Evolutionary conservation across 2,797 vertebrate genomes (phyloP), one percentile per base, ranked within the genome.

Genomic region (Parauchenoglanis ngamensis): DNA sequence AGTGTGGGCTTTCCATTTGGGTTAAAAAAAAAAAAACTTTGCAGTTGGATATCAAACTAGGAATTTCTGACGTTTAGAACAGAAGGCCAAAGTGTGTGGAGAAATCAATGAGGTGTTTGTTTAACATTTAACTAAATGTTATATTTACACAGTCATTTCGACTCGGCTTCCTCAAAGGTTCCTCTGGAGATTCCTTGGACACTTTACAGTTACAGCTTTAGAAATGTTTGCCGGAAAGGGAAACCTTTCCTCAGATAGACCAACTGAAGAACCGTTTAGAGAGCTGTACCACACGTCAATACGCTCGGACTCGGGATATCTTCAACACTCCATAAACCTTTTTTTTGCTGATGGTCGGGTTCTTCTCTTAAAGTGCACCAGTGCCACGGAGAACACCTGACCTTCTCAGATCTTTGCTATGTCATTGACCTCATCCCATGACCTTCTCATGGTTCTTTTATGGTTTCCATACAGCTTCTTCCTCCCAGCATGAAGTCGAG

Each of bases 391-490:
- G 57, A 63, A 7, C 35, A 83, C 28, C 46, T 54, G 72, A 49
- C 61, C 46, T 65, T 54, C 31, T 83, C 65, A 40, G 8, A 35
- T 72, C 25, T 73, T 46, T 49, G 25, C 21, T 65, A 25, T 61
- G 56, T 44, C 57, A 46, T 11, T 61, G 40, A 63, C 4, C 12
- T 63, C 78, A 63, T 63, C 35, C 57, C 6, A 54, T 83, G 81
- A 83, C 73, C 31, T 82, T 86, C 76, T 63, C 85, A 72, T 87
- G 76, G 88, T 87, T 91, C 83, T 92, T 77, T 84, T 85, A 92
- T 90, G 86, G 87, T 88, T 92, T 86, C 87, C 84, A 85, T 84
- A 75, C 90, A 87, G 89, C 75, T 40, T 6, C 31, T 61, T 80
- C 2, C 57, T 63, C 35, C 70, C 90, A 82, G 59, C 77, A 57